Base-by-base conservation (phyloP, 2,797 vertebrate genomes). In the Sardinella longiceps region DNA sequence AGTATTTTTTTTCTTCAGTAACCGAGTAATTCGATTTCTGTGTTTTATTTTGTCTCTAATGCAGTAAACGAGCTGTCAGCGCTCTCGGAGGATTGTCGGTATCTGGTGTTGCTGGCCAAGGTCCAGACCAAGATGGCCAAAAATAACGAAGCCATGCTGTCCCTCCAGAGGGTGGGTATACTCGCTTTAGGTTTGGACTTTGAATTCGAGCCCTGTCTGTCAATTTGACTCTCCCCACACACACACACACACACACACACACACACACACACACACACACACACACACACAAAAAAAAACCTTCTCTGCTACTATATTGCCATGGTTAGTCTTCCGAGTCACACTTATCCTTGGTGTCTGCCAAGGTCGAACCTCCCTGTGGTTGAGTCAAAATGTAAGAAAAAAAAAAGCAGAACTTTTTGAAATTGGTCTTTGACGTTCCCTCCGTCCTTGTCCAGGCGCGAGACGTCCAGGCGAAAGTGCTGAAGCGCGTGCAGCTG, bases 401-500 rank as follows among this genome's bases (percentile, higher is more conserved):
- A n/a, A n/a, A 43, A 43, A 43, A 43, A 43, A 7, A 66, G 60
- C 4, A 66, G 60, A 51, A 51, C 48, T 1, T n/a, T n/a, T n/a
- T 37, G 11, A n/a, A 15, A 28, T 11, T 14, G 14, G 9, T 30
- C 25, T 53, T 33, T 23, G 82, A 37, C 23, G 7, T 45, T 37
- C 37, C 2, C 18, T 77, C 28, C 23, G 25, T 30, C 63, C 63
- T 70, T 70, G 63, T 25, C 1, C 80, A 99, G 98, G 98, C 98
- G 86, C 94, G 95, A 51, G 98, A 99, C 37, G 94, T 99, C 83
- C 98, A 99, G 94, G 94, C 96, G 90, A 96, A 97, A 89, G 96
- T 98, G 45, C 93, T 99, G 91, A 99, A 99, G 93, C 95, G 97
- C 60, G 96, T 96, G 92, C 97, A 97, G 86, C 91, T 97, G 87